These are phyloP conservation scores for Anguilla obscura DNA, from an alignment of 2,797 vertebrate genomes.

Conservation along the genomic window DNA sequence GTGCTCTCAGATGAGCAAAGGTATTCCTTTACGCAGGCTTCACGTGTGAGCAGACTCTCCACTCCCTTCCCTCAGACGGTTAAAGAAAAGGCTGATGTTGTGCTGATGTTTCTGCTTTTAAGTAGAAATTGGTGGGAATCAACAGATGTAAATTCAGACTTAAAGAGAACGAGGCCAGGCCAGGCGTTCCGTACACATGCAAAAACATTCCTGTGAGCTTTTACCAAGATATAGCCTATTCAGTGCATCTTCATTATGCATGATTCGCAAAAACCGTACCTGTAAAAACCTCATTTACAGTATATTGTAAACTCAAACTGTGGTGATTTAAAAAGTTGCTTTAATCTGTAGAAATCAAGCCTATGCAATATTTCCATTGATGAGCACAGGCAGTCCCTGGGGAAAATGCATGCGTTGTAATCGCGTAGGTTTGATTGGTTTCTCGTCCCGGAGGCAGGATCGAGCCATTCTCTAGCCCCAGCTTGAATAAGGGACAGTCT, in stretches of 20 bases:
- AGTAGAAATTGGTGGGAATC: not conserved
- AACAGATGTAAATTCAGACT: not conserved
- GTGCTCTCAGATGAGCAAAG: not conserved
- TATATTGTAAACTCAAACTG: not conserved
- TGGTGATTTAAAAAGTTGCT: not conserved
- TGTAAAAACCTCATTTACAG: slow-evolving; percentile 8
- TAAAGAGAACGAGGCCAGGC: not conserved
- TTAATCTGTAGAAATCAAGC: not conserved
- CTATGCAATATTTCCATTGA: not conserved
- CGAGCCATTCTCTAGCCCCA: not conserved
- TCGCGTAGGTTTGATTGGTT: not conserved
- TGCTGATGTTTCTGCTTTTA: not conserved
- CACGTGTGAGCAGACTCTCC: not conserved
- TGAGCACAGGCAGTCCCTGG: not conserved
- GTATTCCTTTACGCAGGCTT: not conserved
- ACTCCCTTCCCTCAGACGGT: not conserved
- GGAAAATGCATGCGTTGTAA: not conserved
- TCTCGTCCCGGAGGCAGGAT: not conserved
- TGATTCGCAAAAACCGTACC: not conserved
- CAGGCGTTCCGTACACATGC: not conserved
- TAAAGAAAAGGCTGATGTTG: not conserved
- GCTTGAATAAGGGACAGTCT: not conserved
- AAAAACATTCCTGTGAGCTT: slow-evolving; percentile 30
- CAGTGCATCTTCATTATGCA: not conserved
- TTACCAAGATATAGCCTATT: not conserved